These are phyloP conservation scores for Microtus ochrogaster DNA, from an alignment of 2,113 vertebrate genomes.

Conservation along the genomic window DNA sequence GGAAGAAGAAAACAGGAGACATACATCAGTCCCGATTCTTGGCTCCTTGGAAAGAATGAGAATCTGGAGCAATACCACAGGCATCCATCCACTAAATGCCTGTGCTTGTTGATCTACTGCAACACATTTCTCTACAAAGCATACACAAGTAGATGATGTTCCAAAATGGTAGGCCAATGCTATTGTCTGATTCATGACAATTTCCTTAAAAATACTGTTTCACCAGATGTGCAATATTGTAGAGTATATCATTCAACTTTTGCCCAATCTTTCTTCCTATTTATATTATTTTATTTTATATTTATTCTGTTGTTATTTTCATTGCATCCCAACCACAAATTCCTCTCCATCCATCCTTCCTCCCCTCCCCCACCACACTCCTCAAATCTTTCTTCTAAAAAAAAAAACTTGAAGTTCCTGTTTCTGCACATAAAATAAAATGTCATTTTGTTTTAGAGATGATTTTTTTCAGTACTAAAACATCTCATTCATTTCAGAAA, in stretches of 20 bases:
- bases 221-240: not conserved
- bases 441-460: not conserved
- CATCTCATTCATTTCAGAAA: not conserved
- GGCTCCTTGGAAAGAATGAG: conserved; percentile 45
- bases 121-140: conserved; percentile 8
- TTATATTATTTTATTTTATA: not conserved
- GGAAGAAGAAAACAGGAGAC: not conserved
- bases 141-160: not conserved
- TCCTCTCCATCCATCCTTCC: not conserved
- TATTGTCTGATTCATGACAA: not conserved
- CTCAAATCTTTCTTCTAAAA: not conserved
- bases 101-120: not conserved
- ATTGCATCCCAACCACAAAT: too few species aligned
- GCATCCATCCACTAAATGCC: not conserved
- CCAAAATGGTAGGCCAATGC: not conserved
- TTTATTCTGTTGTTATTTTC: not conserved
- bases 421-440: conserved; percentile 52
- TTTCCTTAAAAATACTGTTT: conserved; percentile 27
- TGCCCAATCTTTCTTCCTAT: not conserved
- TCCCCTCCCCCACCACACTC: not conserved
- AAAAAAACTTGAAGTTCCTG: not conserved
- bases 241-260: conserved; percentile 13
- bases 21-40: conserved; percentile 10
- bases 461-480: not conserved
- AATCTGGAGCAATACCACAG: conserved; percentile 30